phyloP scores from a whole-genome alignment of 1,140 invertebrate genomes.

The Drosophila micromelanica region DNA sequence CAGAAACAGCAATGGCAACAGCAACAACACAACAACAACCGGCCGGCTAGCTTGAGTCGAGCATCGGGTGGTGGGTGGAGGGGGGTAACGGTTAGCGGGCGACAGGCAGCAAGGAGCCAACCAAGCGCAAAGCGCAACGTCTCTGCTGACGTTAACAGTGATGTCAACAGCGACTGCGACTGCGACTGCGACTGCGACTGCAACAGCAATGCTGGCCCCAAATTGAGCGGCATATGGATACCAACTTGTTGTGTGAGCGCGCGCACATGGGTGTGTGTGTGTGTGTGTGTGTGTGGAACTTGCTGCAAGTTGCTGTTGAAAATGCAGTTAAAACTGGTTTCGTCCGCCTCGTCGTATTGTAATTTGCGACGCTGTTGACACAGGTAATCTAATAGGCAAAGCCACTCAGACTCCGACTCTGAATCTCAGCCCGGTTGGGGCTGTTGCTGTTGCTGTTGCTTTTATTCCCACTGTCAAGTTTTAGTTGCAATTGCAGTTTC shows the following conservation, averaged over 20 bases:
- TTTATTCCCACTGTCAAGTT: slow-evolving; percentile 3
- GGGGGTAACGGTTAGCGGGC: neutral
- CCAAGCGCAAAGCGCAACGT: slow-evolving; percentile 47
- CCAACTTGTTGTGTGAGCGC: neutral
- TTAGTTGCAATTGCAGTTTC: slow-evolving; percentile 7
- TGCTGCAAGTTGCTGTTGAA: slow-evolving; percentile 45
- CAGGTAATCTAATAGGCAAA: slow-evolving; percentile 45
- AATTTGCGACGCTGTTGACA: slow-evolving; percentile 44
- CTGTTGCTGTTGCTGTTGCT: too few relatives aligned
- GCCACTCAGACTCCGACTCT: slow-evolving; percentile 9
- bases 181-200: slow-evolving; percentile 23
- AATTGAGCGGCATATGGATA: slow-evolving; percentile 28
- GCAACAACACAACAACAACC: slow-evolving; percentile 45
- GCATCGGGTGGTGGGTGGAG: neutral
- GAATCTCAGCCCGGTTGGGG: neutral
- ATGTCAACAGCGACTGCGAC: slow-evolving; percentile 12
- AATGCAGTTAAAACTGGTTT: slow-evolving; percentile 52
- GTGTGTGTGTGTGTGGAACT: slow-evolving; percentile 27
- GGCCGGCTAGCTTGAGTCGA: slow-evolving; percentile 57
- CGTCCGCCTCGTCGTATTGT: slow-evolving; percentile 28
- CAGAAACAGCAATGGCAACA: slow-evolving; percentile 30
- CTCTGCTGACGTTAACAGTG: slow-evolving; percentile 16
- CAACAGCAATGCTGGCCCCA: slow-evolving; percentile 20
- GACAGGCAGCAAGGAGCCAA: slow-evolving; percentile 20
- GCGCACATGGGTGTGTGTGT: neutral